Conservation (phyloP, 2,797 vertebrate species). For the Sebastolobus altivelis region DNA sequence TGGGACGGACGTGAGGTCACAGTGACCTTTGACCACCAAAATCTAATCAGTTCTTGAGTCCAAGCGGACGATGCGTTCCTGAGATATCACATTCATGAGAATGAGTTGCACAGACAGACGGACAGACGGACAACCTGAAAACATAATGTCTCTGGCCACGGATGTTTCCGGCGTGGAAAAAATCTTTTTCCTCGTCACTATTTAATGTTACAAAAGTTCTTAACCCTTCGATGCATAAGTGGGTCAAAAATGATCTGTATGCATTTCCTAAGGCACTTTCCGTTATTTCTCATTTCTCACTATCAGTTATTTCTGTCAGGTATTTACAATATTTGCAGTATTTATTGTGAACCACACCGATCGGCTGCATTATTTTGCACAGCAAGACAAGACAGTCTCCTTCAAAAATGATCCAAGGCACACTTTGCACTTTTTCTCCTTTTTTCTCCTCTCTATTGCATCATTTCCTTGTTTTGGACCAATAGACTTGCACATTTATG, state of each 20-base stretch:
- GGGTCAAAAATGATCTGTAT: background rate
- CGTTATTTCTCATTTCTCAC: background rate
- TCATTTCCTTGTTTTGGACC: too few species aligned
- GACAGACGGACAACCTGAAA: background rate
- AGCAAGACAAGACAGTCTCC: background rate
- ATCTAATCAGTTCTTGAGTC: background rate
- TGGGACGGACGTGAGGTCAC: background rate
- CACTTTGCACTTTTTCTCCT: too few species aligned
- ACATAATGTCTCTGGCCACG: background rate
- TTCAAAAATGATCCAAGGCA: accelerated
- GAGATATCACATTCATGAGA: background rate
- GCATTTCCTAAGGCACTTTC: background rate
- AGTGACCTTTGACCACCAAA: background rate
- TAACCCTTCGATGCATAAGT: background rate
- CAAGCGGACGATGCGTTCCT: background rate
- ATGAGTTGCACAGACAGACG: background rate
- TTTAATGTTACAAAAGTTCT: background rate
- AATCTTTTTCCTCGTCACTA: background rate
- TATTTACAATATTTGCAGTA: background rate
- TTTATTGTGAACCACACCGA: background rate
- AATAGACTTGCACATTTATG: too few species aligned
- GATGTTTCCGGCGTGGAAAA: background rate
- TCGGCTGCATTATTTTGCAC: background rate
- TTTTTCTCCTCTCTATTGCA: too few species aligned
- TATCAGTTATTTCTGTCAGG: background rate